Percentiles rank a stretch among this genome's conserved stretches.
Conservation (phyloP, 2,113 vertebrate species). For the Synodontis membranacea region DNA sequence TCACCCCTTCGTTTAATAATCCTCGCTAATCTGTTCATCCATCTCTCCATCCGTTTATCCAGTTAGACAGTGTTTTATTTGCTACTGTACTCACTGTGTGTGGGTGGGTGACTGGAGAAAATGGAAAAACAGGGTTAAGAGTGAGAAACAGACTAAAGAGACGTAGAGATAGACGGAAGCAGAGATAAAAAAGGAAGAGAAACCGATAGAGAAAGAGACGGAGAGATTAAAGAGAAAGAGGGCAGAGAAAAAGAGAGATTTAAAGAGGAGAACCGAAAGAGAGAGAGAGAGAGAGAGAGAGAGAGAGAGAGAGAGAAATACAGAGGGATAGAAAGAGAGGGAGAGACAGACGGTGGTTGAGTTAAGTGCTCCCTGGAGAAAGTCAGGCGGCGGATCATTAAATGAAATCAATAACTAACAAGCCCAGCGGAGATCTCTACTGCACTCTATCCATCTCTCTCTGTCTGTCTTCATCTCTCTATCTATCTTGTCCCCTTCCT, state of each 20-base stretch:
- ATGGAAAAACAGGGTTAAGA: not conserved
- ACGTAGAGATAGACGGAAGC: slow-evolving; percentile 7
- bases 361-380: slow-evolving; percentile 72
- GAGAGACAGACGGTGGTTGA: slow-evolving; percentile 14
- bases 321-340: slow-evolving; percentile 24
- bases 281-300: not conserved
- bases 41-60: not conserved
- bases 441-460: slow-evolving; percentile 14
- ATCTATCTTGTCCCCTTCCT: not conserved
- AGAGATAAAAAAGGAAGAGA: not conserved
- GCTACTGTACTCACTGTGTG: not conserved
- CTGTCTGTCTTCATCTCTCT: slow-evolving; percentile 14
- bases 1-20: not conserved
- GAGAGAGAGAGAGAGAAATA: not conserved
- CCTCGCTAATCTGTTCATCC: not conserved
- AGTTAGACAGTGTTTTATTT: not conserved
- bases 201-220: no score
- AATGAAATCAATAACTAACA: slow-evolving; percentile 75
- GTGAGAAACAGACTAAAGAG: not conserved
- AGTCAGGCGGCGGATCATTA: slow-evolving; percentile 71
- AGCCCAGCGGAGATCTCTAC: slow-evolving; percentile 47
- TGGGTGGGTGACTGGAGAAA: not conserved
- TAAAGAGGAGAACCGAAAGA: not conserved
- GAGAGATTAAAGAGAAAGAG: not conserved
- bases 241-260: not conserved